Percentiles rank a stretch among this genome's conserved stretches.
Evolutionary conservation across 1,140 invertebrate species (phyloP).

Genomic region (Cotesia chilonis): DNA sequence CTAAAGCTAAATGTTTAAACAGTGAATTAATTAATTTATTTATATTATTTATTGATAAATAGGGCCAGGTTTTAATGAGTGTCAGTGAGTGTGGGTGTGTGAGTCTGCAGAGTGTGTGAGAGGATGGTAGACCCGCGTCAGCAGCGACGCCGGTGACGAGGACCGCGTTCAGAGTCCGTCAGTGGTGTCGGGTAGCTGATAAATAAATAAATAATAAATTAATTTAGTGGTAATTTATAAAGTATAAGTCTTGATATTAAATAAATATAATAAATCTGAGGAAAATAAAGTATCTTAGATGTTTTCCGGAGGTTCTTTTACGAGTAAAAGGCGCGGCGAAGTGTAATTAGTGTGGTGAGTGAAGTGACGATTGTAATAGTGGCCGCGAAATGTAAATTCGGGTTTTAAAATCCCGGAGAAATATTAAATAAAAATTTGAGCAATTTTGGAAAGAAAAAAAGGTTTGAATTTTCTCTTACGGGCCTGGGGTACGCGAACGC

Average conservation of each 20-base stretch:
- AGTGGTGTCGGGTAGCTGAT: conserved; percentile 20
- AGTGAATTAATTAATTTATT: too few species aligned
- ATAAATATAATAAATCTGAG: not conserved
- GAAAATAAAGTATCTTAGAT: not conserved
- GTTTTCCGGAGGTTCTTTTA: not conserved
- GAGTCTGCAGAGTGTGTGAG: conserved; percentile 16
- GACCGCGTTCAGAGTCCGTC: conserved; percentile 1
- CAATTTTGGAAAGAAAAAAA: too few species aligned
- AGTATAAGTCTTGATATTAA: conserved; percentile 11
- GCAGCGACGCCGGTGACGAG: conserved; percentile 20
- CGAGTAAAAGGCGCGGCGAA: too few species aligned
- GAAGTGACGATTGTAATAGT: not conserved
- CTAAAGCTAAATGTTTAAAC: too few species aligned
- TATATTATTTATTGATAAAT: not conserved
- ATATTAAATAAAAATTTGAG: too few species aligned
- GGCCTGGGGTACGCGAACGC: conserved; percentile 14
- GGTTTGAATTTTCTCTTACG: not conserved
- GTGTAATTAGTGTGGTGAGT: too few species aligned
- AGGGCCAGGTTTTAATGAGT: conserved; percentile 22
- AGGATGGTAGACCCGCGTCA: conserved; percentile 21
- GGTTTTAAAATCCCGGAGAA: too few species aligned
- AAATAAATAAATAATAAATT: not conserved
- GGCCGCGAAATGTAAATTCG: too few species aligned
- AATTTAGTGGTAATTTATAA: conserved; percentile 12
- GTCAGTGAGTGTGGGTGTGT: not conserved